Percentiles rank a stretch among this genome's conserved stretches.
These are phyloP conservation scores for Battus philenor DNA, from an alignment of 1,140 invertebrate species.

Conservation along the genomic window DNA sequence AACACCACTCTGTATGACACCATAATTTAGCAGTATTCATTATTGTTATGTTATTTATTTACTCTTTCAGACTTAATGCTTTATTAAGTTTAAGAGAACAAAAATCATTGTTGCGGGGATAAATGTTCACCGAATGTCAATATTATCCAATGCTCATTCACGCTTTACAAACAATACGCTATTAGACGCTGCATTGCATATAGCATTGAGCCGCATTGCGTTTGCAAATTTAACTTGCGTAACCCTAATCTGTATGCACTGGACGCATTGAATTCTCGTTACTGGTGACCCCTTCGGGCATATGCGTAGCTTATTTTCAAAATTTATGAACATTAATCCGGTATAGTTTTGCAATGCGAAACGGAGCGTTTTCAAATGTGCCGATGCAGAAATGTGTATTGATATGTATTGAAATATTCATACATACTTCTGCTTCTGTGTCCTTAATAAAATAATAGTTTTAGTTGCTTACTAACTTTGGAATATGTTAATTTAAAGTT, in stretches of 20 bases:
- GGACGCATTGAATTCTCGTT: conserved; percentile 16
- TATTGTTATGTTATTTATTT: background rate
- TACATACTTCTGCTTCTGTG: too few species aligned
- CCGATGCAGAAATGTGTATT: too few species aligned
- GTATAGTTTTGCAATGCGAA: conserved; percentile 1
- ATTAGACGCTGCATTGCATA: conserved; percentile 5
- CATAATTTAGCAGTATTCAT: background rate
- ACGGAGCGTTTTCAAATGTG: too few species aligned
- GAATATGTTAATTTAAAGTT: too few species aligned
- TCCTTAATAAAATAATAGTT: too few species aligned
- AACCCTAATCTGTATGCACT: conserved; percentile 6
- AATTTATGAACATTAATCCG: conserved; percentile 13
- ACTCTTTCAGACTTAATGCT: background rate
- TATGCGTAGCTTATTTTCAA: conserved; percentile 10
- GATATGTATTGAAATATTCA: too few species aligned
- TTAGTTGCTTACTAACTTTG: too few species aligned
- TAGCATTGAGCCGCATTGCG: conserved; percentile 1
- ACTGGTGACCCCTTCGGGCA: conserved; percentile 8
- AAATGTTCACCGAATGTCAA: conserved; percentile 6
- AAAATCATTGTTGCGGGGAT: conserved; percentile 3
- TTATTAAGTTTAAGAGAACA: too few species aligned
- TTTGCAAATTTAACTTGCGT: conserved; percentile 14
- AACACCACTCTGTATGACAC: too few species aligned
- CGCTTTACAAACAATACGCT: conserved; percentile 16
- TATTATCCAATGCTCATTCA: conserved; percentile 13